Evolutionary conservation across 2,888 invertebrate genomes (phyloP).

Genomic region (Brachynemurus nebulosus): DNA sequence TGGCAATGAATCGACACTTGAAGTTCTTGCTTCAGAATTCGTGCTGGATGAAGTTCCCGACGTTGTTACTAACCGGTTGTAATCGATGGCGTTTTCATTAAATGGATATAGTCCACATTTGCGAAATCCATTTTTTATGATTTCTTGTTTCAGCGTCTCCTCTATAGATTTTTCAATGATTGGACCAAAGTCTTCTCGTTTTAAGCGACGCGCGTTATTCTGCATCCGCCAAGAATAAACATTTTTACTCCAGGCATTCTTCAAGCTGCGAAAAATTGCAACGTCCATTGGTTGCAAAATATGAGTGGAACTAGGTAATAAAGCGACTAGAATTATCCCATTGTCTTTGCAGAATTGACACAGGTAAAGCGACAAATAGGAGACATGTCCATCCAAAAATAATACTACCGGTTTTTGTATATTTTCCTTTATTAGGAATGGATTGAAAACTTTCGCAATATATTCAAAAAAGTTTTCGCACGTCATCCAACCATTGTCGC

Average conservation of each 20-base stretch:
- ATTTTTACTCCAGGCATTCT: neutral
- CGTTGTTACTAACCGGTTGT: no score
- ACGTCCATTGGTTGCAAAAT: neutral
- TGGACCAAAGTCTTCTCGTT: neutral
- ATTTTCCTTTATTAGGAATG: neutral
- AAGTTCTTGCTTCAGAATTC: no score
- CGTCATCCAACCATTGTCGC: neutral
- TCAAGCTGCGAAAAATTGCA: neutral
- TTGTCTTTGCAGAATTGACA: no score
- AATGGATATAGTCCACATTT: neutral
- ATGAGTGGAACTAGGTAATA: neutral
- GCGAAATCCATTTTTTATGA: neutral
- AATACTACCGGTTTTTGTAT: no score
- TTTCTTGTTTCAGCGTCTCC: neutral
- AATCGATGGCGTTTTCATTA: no score
- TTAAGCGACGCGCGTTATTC: neutral
- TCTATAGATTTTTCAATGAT: neutral
- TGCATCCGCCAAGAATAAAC: neutral
- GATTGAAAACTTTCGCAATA: neutral
- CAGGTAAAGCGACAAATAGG: no score
- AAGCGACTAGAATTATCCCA: neutral
- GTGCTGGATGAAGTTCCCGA: no score
- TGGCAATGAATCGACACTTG: no score
- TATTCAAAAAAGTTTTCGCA: neutral
- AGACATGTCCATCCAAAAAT: no score